Percentiles rank a stretch among this genome's conserved stretches.
phyloP scores from a whole-genome alignment of 1,140 invertebrate species.

The Acyrthosiphon pisum region DNA sequence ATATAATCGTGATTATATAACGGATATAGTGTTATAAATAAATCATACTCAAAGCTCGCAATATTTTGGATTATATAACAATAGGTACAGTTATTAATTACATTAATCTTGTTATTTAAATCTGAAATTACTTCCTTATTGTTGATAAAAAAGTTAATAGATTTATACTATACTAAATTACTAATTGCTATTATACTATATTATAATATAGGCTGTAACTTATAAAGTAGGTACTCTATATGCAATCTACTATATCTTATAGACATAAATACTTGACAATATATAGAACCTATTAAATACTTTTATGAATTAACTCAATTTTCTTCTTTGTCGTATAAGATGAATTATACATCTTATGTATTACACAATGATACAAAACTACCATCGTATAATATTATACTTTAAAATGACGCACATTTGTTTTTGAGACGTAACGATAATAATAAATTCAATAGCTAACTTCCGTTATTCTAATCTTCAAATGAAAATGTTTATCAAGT shows the following conservation, averaged over 20 bases:
- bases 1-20: not conserved
- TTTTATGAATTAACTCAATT: not conserved
- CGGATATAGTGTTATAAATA: not conserved
- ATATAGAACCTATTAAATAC: not conserved
- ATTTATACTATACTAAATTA: not conserved
- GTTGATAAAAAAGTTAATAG: not conserved
- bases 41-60: not conserved
- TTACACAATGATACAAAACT: too few relatives aligned
- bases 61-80: not conserved
- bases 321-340: not conserved
- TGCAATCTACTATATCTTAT: too few relatives aligned
- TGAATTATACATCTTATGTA: not conserved
- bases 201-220: not conserved
- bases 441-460: not conserved
- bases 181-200: not conserved
- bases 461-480: not conserved
- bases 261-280: too few relatives aligned
- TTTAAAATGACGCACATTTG: not conserved
- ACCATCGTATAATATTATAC: not conserved
- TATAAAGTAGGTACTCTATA: not conserved
- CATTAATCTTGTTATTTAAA: not conserved
- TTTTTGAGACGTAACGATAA: not conserved
- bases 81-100: not conserved
- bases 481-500: not conserved
- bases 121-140: not conserved